Conservation (phyloP, 2,888 invertebrate genomes). For the Drosophila nr. medialis region DNA sequence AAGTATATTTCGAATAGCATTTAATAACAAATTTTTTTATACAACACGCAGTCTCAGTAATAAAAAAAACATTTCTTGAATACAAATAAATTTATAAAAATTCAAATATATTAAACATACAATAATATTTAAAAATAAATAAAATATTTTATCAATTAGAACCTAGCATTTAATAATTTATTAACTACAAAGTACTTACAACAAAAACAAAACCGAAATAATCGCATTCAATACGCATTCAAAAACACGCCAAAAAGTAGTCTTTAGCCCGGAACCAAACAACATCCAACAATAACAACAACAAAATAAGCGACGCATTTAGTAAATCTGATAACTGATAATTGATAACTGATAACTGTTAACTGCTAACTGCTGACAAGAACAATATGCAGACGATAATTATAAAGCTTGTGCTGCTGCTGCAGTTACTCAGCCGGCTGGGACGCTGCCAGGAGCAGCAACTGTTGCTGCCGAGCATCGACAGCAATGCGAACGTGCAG, state of each 20-base stretch:
- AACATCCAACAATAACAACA: constrained; percentile 18
- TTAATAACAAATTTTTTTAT: constrained; percentile 44
- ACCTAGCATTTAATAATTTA: constrained; percentile 70
- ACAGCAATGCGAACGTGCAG: constrained; percentile 39
- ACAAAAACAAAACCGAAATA: constrained; percentile 8
- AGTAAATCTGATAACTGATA: constrained; percentile 23
- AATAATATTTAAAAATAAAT: constrained; percentile 37
- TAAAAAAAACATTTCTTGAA: constrained; percentile 22
- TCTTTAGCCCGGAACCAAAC: constrained; percentile 48
- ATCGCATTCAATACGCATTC: constrained; percentile 37
- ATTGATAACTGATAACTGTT: constrained; percentile 8
- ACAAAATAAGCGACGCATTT: constrained; percentile 31
- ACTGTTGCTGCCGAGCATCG: constrained; percentile 55
- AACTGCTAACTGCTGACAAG: constrained; percentile 10
- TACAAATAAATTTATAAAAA: constrained; percentile 20
- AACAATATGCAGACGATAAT: constrained; percentile 45
- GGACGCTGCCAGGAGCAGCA: constrained; percentile 57
- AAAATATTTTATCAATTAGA: constrained; percentile 48
- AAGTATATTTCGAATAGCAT: constrained; percentile 30
- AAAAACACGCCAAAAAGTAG: constrained; percentile 77
- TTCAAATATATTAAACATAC: constrained; percentile 24
- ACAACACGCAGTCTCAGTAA: constrained; percentile 35
- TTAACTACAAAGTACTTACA: constrained; percentile 73
- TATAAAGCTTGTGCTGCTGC: constrained; percentile 42
- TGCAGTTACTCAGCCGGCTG: constrained; percentile 55